Evolutionary conservation across 2,113 vertebrate species (phyloP).

Genomic region (Corythoichthys haematopterus): DNA sequence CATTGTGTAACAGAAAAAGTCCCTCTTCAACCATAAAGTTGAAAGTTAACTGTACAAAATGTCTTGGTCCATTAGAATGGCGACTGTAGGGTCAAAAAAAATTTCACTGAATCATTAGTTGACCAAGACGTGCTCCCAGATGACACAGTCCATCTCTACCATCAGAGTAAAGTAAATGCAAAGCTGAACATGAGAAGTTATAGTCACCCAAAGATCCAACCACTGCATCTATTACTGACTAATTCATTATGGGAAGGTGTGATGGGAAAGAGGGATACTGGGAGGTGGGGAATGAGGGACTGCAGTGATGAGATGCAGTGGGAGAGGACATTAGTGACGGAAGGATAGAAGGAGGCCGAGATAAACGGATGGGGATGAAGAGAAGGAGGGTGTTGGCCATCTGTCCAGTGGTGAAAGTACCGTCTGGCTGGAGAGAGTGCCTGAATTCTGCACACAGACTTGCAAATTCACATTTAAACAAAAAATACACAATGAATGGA

Average conservation of each 20-base stretch:
- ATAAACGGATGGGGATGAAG: constrained; percentile 50
- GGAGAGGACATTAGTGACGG: constrained; percentile 54
- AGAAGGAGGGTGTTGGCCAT: constrained; percentile 70
- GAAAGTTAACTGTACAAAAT: not conserved
- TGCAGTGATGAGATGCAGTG: constrained; percentile 40
- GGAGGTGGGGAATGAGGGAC: constrained; percentile 46
- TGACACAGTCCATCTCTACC: not conserved
- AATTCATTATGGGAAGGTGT: constrained; percentile 43
- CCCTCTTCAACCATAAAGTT: not conserved
- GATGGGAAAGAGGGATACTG: constrained; percentile 40
- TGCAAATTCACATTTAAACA: not conserved
- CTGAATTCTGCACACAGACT: constrained; percentile 40
- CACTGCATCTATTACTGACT: constrained; percentile 10
- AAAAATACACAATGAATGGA: not conserved
- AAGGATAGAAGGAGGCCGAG: constrained; percentile 42
- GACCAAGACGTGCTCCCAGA: not conserved
- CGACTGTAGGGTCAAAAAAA: not conserved
- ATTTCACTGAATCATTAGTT: not conserved
- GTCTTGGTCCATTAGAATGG: not conserved
- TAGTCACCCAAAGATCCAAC: not conserved
- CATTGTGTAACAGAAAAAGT: too few relatives aligned
- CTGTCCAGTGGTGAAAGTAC: constrained; percentile 78
- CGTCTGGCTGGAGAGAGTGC: constrained; percentile 72
- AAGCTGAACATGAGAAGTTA: not conserved
- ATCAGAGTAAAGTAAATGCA: not conserved